Evolutionary conservation across 1,140 invertebrate genomes (phyloP).

Genomic region (Danaus plexippus): DNA sequence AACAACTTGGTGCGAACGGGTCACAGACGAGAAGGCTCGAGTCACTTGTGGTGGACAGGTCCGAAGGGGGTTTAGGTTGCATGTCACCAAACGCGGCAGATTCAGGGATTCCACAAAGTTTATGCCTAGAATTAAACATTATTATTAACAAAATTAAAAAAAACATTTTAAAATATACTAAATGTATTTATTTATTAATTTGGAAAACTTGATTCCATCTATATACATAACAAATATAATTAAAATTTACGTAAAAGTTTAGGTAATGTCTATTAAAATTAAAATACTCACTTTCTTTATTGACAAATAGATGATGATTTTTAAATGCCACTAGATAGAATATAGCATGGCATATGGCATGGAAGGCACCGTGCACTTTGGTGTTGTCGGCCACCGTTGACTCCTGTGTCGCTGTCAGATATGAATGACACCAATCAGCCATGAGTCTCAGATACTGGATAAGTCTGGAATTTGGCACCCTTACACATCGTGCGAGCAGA

Average conservation of each 20-base stretch:
- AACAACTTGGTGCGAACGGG: slow-evolving; percentile 89
- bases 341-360: slow-evolving; percentile 89
- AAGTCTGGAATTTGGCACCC: slow-evolving; percentile 50
- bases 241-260: too few relatives aligned
- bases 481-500: slow-evolving; percentile 52
- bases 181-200: neutral
- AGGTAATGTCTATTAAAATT: neutral
- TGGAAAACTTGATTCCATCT: neutral
- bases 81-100: slow-evolving; percentile 86
- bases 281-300: slow-evolving; percentile 78
- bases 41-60: slow-evolving; percentile 84
- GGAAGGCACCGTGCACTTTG: slow-evolving; percentile 87
- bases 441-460: slow-evolving; percentile 56
- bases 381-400: slow-evolving; percentile 45
- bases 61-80: slow-evolving; percentile 87
- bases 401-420: slow-evolving; percentile 63
- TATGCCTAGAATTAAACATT: slow-evolving; percentile 74
- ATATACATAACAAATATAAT: too few relatives aligned
- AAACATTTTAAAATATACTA: too few relatives aligned
- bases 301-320: slow-evolving; percentile 84
- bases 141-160: neutral
- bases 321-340: slow-evolving; percentile 93
- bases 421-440: slow-evolving; percentile 67
- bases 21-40: slow-evolving; percentile 87
- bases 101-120: slow-evolving; percentile 85